phyloP scores from a whole-genome alignment of 2,113 vertebrate species.

The Muscicapa adusta region DNA sequence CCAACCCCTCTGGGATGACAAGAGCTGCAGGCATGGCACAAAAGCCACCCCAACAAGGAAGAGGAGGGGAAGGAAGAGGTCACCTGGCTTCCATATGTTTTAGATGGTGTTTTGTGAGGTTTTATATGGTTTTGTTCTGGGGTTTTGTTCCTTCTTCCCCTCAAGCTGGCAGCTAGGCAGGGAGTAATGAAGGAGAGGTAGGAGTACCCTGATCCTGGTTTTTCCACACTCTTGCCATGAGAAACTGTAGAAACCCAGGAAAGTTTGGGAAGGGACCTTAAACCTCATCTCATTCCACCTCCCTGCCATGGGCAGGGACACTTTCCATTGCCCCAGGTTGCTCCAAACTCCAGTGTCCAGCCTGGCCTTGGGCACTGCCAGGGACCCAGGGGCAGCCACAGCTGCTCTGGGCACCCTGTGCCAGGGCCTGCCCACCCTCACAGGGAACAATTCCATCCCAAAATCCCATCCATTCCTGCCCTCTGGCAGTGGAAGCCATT shows the following conservation, averaged over 20 bases:
- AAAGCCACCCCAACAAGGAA: neutral
- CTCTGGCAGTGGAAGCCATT: neutral
- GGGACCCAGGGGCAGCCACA: neutral
- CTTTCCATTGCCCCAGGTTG: rapidly evolving
- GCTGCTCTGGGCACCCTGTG: neutral
- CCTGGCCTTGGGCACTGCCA: neutral
- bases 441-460: rapidly evolving
- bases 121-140: neutral
- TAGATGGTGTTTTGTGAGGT: neutral
- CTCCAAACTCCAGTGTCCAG: rapidly evolving
- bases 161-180: neutral
- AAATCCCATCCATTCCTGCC: rapidly evolving
- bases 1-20: neutral
- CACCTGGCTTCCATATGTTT: neutral
- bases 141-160: neutral
- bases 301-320: neutral
- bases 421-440: rapidly evolving
- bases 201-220: neutral
- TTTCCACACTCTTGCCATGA: neutral
- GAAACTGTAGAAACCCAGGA: neutral
- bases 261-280: neutral
- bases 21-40: neutral
- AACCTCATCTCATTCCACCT: rapidly evolving
- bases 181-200: neutral
- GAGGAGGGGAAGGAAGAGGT: neutral